These are phyloP conservation scores for Bungarus multicinctus DNA, from an alignment of 2,113 vertebrate genomes.

Conservation along the genomic window DNA sequence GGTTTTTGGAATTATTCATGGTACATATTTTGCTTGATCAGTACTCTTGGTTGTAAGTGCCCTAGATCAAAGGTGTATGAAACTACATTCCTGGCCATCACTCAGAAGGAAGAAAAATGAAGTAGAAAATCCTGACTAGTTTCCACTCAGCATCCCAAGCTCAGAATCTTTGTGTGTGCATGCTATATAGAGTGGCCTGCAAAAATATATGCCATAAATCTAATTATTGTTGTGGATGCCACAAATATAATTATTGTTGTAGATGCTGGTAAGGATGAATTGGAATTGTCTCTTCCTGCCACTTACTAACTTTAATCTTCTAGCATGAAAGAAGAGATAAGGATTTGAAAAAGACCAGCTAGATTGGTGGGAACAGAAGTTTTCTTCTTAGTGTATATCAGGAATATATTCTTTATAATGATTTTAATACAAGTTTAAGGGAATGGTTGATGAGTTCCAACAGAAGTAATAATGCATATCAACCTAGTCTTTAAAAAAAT, in stretches of 20 bases:
- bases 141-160: not conserved
- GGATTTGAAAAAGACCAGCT: not conserved
- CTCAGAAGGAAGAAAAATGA: not conserved
- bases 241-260: not conserved
- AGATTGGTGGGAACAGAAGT: not conserved
- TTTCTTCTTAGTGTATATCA: not conserved
- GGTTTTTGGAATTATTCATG: slow-evolving; percentile 56
- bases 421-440: not conserved
- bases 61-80: not conserved
- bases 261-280: not conserved
- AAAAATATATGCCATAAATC: not conserved
- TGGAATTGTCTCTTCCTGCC: not conserved
- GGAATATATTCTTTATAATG: not conserved
- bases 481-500: not conserved
- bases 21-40: slow-evolving; percentile 54
- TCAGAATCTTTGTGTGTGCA: not conserved
- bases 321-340: not conserved
- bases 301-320: not conserved
- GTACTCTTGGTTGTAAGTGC: not conserved
- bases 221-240: not conserved
- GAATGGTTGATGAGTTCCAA: not conserved
- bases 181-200: not conserved
- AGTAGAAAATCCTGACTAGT: not conserved
- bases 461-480: not conserved
- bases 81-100: not conserved